These are phyloP conservation scores for Diaphora mendica DNA, from an alignment of 2,888 invertebrate species.

Conservation along the genomic window DNA sequence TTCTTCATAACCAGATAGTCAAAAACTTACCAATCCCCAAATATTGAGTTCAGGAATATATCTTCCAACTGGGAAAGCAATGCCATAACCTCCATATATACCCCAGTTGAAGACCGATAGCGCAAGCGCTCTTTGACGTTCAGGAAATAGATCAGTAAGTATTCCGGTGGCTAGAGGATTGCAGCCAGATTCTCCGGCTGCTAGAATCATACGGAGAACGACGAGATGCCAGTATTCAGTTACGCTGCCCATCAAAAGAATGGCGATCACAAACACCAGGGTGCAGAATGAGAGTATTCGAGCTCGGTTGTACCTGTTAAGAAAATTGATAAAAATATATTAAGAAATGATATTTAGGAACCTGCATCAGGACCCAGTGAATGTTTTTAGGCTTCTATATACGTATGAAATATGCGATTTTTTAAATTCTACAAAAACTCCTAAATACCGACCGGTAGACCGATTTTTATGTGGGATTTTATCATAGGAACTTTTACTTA, in stretches of 20 bases:
- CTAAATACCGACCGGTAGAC: too few species aligned
- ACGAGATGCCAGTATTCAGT: constrained; percentile 96
- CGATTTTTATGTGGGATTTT: too few species aligned
- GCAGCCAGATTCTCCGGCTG: constrained; percentile 95
- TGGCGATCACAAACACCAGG: constrained; percentile 92
- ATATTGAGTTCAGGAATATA: constrained; percentile 92
- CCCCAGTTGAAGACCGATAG: constrained; percentile 98
- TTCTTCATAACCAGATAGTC: background rate
- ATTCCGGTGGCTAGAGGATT: constrained; percentile 95
- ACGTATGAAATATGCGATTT: too few species aligned
- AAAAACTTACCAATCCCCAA: constrained; percentile 89
- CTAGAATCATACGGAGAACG: constrained; percentile 93
- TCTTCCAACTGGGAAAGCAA: constrained; percentile 96
- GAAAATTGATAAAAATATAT: background rate
- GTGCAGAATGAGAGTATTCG: constrained; percentile 92
- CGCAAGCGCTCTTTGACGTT: constrained; percentile 93
- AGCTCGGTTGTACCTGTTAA: constrained; percentile 89
- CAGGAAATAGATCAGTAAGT: constrained; percentile 92
- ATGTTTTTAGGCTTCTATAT: too few species aligned
- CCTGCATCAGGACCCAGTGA: too few species aligned
- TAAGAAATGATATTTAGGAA: background rate
- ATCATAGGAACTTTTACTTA: too few species aligned
- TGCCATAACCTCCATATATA: constrained; percentile 97
- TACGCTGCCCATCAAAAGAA: constrained; percentile 94
- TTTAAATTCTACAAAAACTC: too few species aligned